These are phyloP conservation scores for Eira barbara DNA, from an alignment of 2,113 vertebrate genomes.

Conservation along the genomic window DNA sequence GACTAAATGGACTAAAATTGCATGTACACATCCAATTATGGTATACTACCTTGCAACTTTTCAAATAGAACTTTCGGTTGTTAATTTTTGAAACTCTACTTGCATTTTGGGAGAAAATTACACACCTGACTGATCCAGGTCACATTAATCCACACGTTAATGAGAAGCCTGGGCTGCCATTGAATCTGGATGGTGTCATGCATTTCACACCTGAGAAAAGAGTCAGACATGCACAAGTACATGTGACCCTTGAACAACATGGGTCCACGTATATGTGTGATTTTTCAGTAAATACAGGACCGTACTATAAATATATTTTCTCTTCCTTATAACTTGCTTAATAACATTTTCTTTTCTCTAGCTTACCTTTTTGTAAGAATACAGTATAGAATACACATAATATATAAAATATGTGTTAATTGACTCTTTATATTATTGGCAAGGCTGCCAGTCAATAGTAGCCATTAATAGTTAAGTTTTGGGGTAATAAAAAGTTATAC, in stretches of 20 bases:
- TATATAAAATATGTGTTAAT: neutral
- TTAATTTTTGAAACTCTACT: conserved; percentile 69
- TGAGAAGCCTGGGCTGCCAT: neutral
- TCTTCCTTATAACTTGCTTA: neutral
- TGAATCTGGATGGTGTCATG: neutral
- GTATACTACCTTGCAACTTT: conserved; percentile 64
- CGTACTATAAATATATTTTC: neutral
- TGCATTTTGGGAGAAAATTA: conserved; percentile 72
- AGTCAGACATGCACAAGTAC: neutral
- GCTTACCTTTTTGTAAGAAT: neutral
- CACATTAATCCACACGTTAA: conserved; percentile 30
- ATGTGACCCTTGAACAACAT: neutral
- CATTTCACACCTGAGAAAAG: neutral
- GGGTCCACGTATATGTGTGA: neutral
- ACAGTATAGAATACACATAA: neutral
- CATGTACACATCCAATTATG: conserved; percentile 46
- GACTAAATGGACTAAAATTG: conserved; percentile 61
- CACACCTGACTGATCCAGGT: conserved; percentile 74
- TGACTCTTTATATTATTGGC: neutral
- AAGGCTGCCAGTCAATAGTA: neutral
- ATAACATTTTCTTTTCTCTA: neutral
- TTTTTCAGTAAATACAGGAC: neutral
- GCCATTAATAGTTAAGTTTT: neutral
- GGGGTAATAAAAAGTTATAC: neutral
- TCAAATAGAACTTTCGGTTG: conserved; percentile 61